Evolutionary conservation across 2,113 vertebrate genomes (phyloP).

Genomic region (Machaerirhynchus nigripectus): DNA sequence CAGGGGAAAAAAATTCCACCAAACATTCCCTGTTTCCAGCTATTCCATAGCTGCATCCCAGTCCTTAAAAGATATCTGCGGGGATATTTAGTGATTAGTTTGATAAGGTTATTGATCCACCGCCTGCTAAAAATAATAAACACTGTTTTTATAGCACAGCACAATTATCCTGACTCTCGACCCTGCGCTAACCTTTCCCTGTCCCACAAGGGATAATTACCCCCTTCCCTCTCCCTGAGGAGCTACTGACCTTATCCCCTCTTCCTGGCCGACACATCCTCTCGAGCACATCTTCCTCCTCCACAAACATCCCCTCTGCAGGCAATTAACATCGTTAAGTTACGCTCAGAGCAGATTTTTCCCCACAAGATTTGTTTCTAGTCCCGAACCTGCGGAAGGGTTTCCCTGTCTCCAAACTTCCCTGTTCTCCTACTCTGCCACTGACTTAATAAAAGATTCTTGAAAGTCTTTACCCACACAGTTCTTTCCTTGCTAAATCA

Average conservation of each 20-base stretch:
- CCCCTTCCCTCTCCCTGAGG: background rate
- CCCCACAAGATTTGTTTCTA: background rate
- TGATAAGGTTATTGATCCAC: background rate
- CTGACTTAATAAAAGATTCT: too few species aligned
- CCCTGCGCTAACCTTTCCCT: background rate
- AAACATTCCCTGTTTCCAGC: background rate
- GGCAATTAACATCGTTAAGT: background rate
- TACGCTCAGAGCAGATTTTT: background rate
- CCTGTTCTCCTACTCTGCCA: background rate
- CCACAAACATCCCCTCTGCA: background rate
- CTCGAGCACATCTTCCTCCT: background rate
- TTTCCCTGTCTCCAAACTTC: background rate
- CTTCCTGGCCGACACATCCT: background rate
- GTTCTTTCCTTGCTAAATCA: background rate
- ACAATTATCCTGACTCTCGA: background rate
- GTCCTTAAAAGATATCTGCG: background rate
- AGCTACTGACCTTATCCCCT: background rate
- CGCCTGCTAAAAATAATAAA: background rate
- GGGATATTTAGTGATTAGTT: background rate
- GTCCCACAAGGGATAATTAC: background rate
- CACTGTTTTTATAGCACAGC: background rate
- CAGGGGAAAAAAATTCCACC: background rate
- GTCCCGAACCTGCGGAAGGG: background rate
- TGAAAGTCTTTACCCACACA: background rate
- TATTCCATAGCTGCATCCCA: too few species aligned